Evolutionary conservation across 2,888 invertebrate genomes (phyloP), one percentile per base, ranked within the genome.

Genomic region (Diloba caeruleocephala): DNA sequence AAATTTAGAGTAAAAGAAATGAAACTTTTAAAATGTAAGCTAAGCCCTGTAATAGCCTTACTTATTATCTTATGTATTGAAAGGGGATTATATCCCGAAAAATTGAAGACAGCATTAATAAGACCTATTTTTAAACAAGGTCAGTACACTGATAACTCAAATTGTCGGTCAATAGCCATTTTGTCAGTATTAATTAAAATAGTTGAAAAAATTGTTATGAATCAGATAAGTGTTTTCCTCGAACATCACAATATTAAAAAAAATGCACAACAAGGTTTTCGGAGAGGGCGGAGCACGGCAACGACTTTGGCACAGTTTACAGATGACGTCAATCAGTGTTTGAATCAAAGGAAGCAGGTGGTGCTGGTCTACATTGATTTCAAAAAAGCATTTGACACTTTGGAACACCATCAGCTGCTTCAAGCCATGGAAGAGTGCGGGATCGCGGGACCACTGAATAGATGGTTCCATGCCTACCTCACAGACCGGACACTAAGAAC

Each of bases 401-500:
- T 48, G 34, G 34, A 49, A 2, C 39, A 41, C 28, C 19, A 26
- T 32, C 37, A 31, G 17, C 33, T 48, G 33, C 48, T 48, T 38
- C 48, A 49, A 42, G 49, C 49, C 10, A 36, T 42, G 34, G 36
- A 36, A 2, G 21, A n/a, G n/a, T n/a, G n/a, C n/a, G n/a, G n/a
- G n/a, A n/a, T n/a, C n/a, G n/a, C 29, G 12, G 49, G 49, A 28
- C 49, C 42, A 12, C 14, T 49, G 0, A 49, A 41, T 7, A 29
- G 13, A 13, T 49, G 49, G 49, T 41, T 48, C 23, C 32, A 7
- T 9, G 38, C 32, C 7, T 29, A n/a, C n/a, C n/a, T n/a, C n/a
- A n/a, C n/a, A n/a, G n/a, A n/a, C n/a, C n/a, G n/a, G n/a, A n/a
- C n/a, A n/a, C n/a, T n/a, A n/a, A n/a, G n/a, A n/a, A n/a, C n/a